Base-by-base conservation (phyloP, 2,888 invertebrate genomes). In the Rhaphigaster nebulosa region DNA sequence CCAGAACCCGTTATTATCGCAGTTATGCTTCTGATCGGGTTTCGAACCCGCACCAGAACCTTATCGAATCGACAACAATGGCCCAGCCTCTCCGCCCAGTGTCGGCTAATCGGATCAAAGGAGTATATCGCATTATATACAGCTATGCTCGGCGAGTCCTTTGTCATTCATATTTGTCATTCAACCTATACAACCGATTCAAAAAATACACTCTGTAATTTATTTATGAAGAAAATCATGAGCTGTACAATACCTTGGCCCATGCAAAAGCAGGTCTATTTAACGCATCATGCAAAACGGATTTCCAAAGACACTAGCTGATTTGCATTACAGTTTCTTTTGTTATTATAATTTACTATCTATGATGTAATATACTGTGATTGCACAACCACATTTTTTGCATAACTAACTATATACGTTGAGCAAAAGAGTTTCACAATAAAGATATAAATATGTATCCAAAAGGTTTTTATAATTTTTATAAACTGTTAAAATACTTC, bases 61-160 rank as follows among this genome's bases (percentile, higher is more conserved):
- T 80, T 80, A 80, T 80, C 80, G 41, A 80, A 80, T 80, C 29
- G 23, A 12, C 80, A 45, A 80, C 80, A 80, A 80, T 80, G 41
- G 80, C 45, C 41, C 41, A 41, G 80, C 38, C 80, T 41, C 38
- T 23, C 41, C 3, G 1, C 12, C 29, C 65, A 65, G 65, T 65
- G 65, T 65, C 29, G 65, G 80, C 80, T 80, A 80, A 80, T 80
- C 80, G 41, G 41, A 80, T 80, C 80, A 80, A 45, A 26, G 41
- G 41, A 26, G 26, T 80, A n/a, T n/a, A 80, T 41, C 80, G 45
- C 45, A 80, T 65, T 80, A 45, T 45, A 80, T 80, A 26, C 13
- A 0, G 41, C 41, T 3, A 41, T 26, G 23, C 80, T 65, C 29
- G 15, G 4, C 41, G 80, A 38, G 80, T 65, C 65, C 18, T 15